Percentiles rank a stretch among this genome's conserved stretches.
These are phyloP conservation scores for Parthenolecanium corni DNA, from an alignment of 2,888 invertebrate species.

Conservation along the genomic window DNA sequence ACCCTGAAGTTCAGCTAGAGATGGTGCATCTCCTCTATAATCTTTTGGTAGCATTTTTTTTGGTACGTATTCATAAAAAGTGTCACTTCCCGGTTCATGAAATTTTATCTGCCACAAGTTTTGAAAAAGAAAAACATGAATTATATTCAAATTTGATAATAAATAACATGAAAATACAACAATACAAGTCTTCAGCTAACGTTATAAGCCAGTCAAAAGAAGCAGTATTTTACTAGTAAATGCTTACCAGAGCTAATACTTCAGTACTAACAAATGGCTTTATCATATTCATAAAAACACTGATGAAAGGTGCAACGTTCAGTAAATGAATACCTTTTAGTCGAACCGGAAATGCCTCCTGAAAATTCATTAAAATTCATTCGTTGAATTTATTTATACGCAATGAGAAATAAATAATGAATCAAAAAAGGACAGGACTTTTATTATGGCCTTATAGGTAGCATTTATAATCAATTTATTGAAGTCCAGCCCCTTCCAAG, in stretches of 20 bases:
- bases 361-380: neutral
- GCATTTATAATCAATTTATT: too few species aligned
- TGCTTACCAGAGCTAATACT: conserved; percentile 30
- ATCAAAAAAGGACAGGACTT: too few species aligned
- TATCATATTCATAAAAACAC: conserved; percentile 30
- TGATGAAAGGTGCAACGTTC: conserved; percentile 30
- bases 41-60: conserved; percentile 29
- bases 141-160: neutral
- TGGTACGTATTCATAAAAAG: conserved; percentile 28
- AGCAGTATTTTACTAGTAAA: too few species aligned
- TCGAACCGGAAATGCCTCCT: conserved; percentile 31
- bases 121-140: neutral
- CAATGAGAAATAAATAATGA: neutral
- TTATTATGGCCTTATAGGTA: too few species aligned
- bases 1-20: conserved; percentile 29
- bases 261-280: conserved; percentile 32
- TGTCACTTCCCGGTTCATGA: conserved; percentile 19
- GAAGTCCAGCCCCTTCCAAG: too few species aligned
- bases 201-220: too few species aligned
- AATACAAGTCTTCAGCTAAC: too few species aligned
- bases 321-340: conserved; percentile 31
- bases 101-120: conserved; percentile 7
- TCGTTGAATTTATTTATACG: neutral
- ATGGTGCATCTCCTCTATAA: conserved; percentile 27
- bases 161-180: too few species aligned